Evolutionary conservation across 2,113 vertebrate genomes (phyloP), one percentile per base, ranked within the genome.

Genomic region (Alces alces): DNA sequence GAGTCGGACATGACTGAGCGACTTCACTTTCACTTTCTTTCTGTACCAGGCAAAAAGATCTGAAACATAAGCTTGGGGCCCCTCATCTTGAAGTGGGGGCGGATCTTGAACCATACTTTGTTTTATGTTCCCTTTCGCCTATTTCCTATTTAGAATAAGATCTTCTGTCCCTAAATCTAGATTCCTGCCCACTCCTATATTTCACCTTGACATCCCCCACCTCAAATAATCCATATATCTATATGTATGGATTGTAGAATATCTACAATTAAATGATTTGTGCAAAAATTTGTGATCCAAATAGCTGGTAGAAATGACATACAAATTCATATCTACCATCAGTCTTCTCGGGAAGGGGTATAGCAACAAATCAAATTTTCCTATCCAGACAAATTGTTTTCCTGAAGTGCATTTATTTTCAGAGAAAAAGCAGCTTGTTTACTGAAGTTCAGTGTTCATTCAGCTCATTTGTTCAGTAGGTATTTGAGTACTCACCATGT

Each of bases 21-120:
- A 50, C 47, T 50, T 50, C 47, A 50, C 47, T 50, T 13, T 50
- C 47, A 50, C 47, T 50, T 50, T 50, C 47, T 50, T 90, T 97
- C 96, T 4, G 23, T 95, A 96, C n/a, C 96, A 97, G 91, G 95
- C 95, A 98, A 17, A 95, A 97, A 8, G 50, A 91, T 86, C 36
- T 94, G 91, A 94, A 90, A 95, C 85, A 36, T 43, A 50, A 60
- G n/a, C 70, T 47, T 50, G 79, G 64, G 84, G 28, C 28, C 78
- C 28, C 4, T 79, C 2, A 0, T 79, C 87, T 79, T 55, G 54
- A 85, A 76, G 58, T 47, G 4, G 0, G 30, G 19, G 12, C 58
- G 43, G 27, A 19, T 58, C 66, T 47, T 73, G 3, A 87, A 70
- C 50, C 45, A 82, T 25, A n/a, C 47, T 89, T 76, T n/a, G 28